Base-by-base conservation (phyloP, 2,113 vertebrate genomes). In the Leucopternis melanops region DNA sequence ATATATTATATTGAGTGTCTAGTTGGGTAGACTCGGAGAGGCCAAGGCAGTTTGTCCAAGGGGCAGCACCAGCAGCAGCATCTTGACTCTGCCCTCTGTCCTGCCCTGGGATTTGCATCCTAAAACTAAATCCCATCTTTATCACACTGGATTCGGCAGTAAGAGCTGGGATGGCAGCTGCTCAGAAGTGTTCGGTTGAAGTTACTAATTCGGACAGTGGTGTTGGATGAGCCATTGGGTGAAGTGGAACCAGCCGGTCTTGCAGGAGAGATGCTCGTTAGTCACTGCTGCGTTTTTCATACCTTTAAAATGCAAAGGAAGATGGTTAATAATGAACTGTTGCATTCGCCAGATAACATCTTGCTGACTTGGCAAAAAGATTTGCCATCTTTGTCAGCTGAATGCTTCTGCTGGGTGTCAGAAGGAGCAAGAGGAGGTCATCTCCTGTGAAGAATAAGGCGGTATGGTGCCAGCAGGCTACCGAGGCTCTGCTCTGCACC, bases 401-500 rank as follows among this genome's bases (percentile, higher is more conserved):
- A 27, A 19, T 18, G 49, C 32, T 57, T 21, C 57, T 77, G 57
- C 45, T 25, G 55, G 34, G 27, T 40, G 45, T 21, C 21, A 1
- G 10, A 7, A 57, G 73, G 59, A 66, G 71, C 47, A 42, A 16
- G 21, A 19, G 3, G 29, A 8, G 34, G n/a, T 34, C 40, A 8
- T 4, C 75, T 40, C 2, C 0, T 10, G 57, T 1, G 23, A 4
- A 13, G 85, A 8, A 11, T 6, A 3, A 16, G 16, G 55, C 49
- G 18, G 31, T 11, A 11, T 2, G 18, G 45, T 44, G 65, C 47
- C 54, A 20, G 71, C 32, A 15, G n/a, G 52, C 52, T 47, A 25
- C 58, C 5, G 10, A 15, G 31, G 36, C 50, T 27, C 32, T 4
- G 32, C 10, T 58, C 42, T 34, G 65, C 57, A 10, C 67, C 57